Evolutionary conservation across 64 coral and sea anemone genomes (phyloP).

Genomic region (Exaiptasia diaphana): DNA sequence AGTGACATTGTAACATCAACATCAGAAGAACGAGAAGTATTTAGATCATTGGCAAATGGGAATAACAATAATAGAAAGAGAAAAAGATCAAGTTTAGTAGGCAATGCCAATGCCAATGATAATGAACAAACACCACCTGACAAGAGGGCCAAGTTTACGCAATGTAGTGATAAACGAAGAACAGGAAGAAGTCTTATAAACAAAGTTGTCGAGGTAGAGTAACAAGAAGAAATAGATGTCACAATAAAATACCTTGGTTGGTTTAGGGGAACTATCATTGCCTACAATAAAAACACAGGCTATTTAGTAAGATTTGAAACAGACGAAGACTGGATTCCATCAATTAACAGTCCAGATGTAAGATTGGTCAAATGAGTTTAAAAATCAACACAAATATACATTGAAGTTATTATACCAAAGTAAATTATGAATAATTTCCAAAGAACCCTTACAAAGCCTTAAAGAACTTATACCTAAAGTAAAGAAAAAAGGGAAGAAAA

Average conservation of each 20-base stretch:
- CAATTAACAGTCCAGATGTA: constrained; percentile 14
- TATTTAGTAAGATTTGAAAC: constrained; percentile 44
- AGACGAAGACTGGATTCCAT: constrained; percentile 18
- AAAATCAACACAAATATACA: too few species aligned
- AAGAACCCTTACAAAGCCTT: too few species aligned
- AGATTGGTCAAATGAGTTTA: not conserved
- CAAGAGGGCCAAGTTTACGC: not conserved
- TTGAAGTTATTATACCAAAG: too few species aligned
- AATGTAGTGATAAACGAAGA: not conserved
- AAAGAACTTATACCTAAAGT: too few species aligned
- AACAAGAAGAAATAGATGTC: constrained; percentile 24
- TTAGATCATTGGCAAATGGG: not conserved
- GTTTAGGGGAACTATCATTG: constrained; percentile 6
- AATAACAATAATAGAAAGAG: not conserved
- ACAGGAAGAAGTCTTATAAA: constrained; percentile 28
- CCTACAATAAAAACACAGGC: constrained; percentile 50
- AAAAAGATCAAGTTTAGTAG: constrained; percentile 12
- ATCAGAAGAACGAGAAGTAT: constrained; percentile 6
- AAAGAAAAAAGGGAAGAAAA: too few species aligned
- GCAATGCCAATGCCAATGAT: not conserved
- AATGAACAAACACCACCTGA: constrained; percentile 41
- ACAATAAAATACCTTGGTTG: constrained; percentile 31
- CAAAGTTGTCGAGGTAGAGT: constrained; percentile 20
- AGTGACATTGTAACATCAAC: constrained; percentile 14
- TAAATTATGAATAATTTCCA: too few species aligned